Percentiles rank a stretch among this genome's conserved stretches.
Evolutionary conservation across 2,888 invertebrate species (phyloP).

Genomic region (Callimorpha dominula): DNA sequence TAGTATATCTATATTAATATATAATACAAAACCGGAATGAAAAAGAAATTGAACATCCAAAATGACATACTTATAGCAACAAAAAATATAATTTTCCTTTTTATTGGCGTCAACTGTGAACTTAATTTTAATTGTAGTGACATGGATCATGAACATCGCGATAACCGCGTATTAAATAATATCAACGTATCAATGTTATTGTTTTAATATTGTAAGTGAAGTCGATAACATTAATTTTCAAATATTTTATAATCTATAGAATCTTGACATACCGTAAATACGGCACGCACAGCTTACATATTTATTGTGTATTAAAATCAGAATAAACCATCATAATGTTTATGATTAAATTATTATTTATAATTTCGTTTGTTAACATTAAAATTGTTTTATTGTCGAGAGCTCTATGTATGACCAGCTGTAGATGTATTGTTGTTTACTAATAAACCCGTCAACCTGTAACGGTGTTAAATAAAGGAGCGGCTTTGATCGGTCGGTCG

Average conservation of each 20-base stretch:
- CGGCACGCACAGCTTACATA: slow-evolving; percentile 1
- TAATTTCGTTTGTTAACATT: neutral
- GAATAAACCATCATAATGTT: neutral
- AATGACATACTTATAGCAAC: slow-evolving; percentile 20
- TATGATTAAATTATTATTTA: neutral
- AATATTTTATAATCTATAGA: slow-evolving; percentile 6
- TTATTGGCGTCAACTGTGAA: slow-evolving; percentile 21
- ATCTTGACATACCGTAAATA: neutral
- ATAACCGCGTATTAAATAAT: slow-evolving; percentile 1
- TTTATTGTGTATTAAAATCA: neutral
- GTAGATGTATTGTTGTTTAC: neutral
- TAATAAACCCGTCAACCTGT: too few species aligned
- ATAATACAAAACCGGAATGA: too few species aligned
- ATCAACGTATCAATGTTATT: slow-evolving; percentile 1
- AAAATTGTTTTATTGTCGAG: neutral
- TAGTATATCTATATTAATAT: too few species aligned
- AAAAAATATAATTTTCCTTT: slow-evolving; percentile 20
- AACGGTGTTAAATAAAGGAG: too few species aligned
- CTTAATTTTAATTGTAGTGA: slow-evolving; percentile 35
- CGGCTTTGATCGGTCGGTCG: too few species aligned
- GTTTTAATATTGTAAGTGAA: neutral
- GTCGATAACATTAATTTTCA: slow-evolving; percentile 1
- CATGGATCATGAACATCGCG: slow-evolving; percentile 21
- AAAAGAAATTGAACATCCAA: neutral
- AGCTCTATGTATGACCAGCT: too few species aligned